A percentile compares a stretch with the other conserved stretches of the same genome.
phyloP scores from a whole-genome alignment of 2,797 vertebrate species.

The Amazonetta brasiliensis region DNA sequence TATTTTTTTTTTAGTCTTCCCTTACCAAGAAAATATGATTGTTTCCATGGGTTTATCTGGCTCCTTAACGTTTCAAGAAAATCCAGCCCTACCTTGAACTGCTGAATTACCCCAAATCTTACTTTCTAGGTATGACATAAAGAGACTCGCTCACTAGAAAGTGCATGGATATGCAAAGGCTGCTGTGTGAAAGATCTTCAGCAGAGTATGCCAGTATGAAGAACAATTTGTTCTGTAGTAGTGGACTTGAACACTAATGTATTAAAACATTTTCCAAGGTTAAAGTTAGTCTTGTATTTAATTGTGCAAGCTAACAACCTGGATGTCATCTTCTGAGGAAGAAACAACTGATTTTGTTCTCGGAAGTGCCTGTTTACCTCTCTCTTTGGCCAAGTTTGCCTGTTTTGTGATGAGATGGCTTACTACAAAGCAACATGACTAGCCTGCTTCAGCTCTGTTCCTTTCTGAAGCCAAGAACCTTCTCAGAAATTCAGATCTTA shows the following conservation, averaged over 20 bases:
- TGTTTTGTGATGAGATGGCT: neutral
- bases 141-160: slow-evolving; percentile 4
- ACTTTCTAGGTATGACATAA: slow-evolving; percentile 44
- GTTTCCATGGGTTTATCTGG: neutral
- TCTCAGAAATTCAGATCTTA: neutral
- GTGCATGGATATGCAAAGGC: neutral
- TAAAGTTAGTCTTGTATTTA: slow-evolving; percentile 6
- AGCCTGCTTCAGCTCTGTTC: neutral
- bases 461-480: neutral
- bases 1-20: neutral
- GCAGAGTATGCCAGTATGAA: slow-evolving; percentile 10
- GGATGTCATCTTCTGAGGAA: slow-evolving; percentile 18
- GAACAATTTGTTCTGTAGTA: neutral
- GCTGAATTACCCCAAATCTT: slow-evolving; percentile 15
- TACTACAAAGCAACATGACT: neutral
- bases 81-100: neutral
- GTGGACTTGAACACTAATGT: slow-evolving; percentile 11
- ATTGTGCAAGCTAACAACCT: neutral
- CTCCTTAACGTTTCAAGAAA: neutral
- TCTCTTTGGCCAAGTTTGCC: neutral
- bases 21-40: neutral
- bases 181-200: slow-evolving; percentile 7
- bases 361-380: neutral
- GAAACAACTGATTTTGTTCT: neutral
- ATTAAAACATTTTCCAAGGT: neutral